These are phyloP conservation scores for Drosophila emarginata DNA, from an alignment of 2,888 invertebrate genomes.

Conservation along the genomic window DNA sequence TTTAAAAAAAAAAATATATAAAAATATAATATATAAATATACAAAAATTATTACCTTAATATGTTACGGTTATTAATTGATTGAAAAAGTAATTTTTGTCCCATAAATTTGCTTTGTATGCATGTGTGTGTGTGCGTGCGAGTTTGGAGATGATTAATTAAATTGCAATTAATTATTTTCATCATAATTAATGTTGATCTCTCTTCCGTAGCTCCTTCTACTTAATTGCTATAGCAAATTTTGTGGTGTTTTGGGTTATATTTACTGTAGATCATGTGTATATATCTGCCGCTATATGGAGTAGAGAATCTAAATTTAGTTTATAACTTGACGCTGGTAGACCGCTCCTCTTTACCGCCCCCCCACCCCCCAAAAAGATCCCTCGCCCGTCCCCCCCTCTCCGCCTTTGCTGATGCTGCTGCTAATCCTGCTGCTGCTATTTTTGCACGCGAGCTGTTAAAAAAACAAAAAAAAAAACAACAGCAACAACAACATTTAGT, in stretches of 20 bases:
- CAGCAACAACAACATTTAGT: constrained; percentile 27
- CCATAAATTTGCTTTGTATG: neutral
- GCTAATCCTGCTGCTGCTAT: constrained; percentile 10
- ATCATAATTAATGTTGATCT: neutral
- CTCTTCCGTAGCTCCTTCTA: neutral
- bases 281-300: neutral
- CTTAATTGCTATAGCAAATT: neutral
- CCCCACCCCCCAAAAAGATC: neutral
- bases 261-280: neutral
- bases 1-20: no score
- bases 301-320: neutral
- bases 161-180: neutral
- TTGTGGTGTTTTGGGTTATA: constrained; percentile 1
- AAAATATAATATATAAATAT: no score
- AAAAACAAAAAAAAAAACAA: constrained; percentile 7
- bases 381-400: neutral
- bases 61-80: no score
- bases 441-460: constrained; percentile 21
- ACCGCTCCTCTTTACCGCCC: neutral
- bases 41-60: no score
- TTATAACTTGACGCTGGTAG: neutral
- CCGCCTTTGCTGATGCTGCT: constrained; percentile 28
- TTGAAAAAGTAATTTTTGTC: neutral
- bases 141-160: neutral
- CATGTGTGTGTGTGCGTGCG: neutral